A percentile compares a stretch with the other conserved stretches of the same genome.
Evolutionary conservation across 2,888 invertebrate genomes (phyloP).

Genomic region (Melinopterus prodromus): DNA sequence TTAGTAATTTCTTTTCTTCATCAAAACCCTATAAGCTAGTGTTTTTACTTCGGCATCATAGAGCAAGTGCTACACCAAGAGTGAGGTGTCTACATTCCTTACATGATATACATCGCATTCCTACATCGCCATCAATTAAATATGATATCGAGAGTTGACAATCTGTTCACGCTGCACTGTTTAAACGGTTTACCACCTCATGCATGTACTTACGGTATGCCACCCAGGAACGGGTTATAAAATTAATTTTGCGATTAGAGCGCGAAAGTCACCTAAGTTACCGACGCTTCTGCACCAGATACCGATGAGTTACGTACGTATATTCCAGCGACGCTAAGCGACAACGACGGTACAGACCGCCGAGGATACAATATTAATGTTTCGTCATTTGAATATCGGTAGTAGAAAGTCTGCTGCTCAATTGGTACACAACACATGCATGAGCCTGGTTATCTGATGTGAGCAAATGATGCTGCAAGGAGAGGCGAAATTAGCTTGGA

Average conservation of each 20-base stretch:
- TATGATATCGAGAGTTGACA: slow-evolving; percentile 28
- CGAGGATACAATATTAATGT: background rate
- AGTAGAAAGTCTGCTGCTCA: background rate
- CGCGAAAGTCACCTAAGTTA: background rate
- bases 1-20: too few species aligned
- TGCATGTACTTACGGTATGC: background rate
- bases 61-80: background rate
- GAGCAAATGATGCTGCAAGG: background rate
- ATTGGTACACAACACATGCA: background rate
- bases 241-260: background rate
- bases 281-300: background rate
- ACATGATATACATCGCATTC: slow-evolving; percentile 32
- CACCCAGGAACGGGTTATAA: slow-evolving; percentile 22
- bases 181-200: slow-evolving; percentile 35
- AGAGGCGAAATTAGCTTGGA: background rate
- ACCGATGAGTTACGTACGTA: background rate
- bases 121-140: slow-evolving; percentile 33
- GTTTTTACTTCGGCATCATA: background rate
- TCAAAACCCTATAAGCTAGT: too few species aligned
- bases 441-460: background rate
- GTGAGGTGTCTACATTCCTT: slow-evolving; percentile 1
- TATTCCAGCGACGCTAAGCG: background rate
- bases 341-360: background rate
- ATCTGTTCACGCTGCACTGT: slow-evolving; percentile 33
- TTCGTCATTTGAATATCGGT: background rate